Evolutionary conservation across 2,797 vertebrate genomes (phyloP).

Genomic region (Enteromius viviparus): DNA sequence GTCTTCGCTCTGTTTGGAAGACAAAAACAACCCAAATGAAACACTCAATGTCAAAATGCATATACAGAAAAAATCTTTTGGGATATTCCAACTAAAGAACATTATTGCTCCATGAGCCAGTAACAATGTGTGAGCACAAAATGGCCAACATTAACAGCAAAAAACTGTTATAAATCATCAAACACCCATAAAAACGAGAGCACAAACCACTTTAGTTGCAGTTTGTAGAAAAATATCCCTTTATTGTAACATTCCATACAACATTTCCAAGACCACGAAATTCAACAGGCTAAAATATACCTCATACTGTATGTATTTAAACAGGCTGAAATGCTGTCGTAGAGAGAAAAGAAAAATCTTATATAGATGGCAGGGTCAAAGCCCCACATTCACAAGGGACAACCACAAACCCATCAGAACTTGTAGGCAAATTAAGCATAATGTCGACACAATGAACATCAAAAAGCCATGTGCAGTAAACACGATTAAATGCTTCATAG

Average conservation of each 20-base stretch:
- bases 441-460: conserved; percentile 39
- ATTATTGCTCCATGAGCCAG: conserved; percentile 29
- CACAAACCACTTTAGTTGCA: conserved; percentile 29
- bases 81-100: conserved; percentile 23
- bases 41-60: conserved; percentile 51
- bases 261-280: conserved; percentile 90
- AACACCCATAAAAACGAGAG: conserved; percentile 4
- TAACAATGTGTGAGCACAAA: conserved; percentile 38
- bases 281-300: conserved; percentile 85
- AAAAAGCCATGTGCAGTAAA: conserved; percentile 31
- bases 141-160: conserved; percentile 18
- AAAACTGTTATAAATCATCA: background rate
- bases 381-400: conserved; percentile 64
- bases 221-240: conserved; percentile 96
- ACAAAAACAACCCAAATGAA: conserved; percentile 59
- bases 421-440: conserved; percentile 31
- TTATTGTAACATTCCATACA: conserved; percentile 96
- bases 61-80: conserved; percentile 46
- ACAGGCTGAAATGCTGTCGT: conserved; percentile 70
- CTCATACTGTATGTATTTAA: conserved; percentile 68
- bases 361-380: conserved; percentile 62
- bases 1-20: conserved; percentile 72
- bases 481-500: conserved; percentile 15
- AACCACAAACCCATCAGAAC: conserved; percentile 56
- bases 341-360: conserved; percentile 63